These are phyloP conservation scores for Clusia tigrina DNA, from an alignment of 2,888 invertebrate species.

Conservation along the genomic window DNA sequence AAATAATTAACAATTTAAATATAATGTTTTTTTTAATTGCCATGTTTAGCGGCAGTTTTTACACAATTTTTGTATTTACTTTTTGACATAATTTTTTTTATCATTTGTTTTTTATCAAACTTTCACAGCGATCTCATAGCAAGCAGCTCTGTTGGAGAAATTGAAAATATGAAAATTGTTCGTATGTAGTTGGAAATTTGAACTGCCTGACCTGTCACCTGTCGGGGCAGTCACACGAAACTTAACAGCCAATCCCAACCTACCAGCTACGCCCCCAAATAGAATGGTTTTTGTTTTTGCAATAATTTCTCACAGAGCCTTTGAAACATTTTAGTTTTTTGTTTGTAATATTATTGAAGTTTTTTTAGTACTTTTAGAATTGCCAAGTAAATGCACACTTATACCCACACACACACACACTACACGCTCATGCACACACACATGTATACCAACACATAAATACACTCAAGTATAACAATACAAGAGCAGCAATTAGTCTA, in stretches of 20 bases:
- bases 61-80: conserved; percentile 18
- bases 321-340: conserved; percentile 32
- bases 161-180: conserved; percentile 13
- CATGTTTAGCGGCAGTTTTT: too few species aligned
- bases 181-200: too few species aligned
- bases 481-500: too few species aligned
- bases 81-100: too few species aligned
- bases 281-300: conserved; percentile 6
- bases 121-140: conserved; percentile 62
- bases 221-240: background rate
- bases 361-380: conserved; percentile 17
- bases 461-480: too few species aligned
- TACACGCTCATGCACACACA: conserved; percentile 11
- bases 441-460: too few species aligned
- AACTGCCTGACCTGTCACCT: too few species aligned
- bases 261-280: too few species aligned
- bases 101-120: conserved; percentile 49
- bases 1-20: too few species aligned
- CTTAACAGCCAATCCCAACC: too few species aligned
- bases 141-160: conserved; percentile 37
- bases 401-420: conserved; percentile 1
- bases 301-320: conserved; percentile 41
- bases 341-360: background rate
- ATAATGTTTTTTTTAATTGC: conserved; percentile 13
- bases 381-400: background rate